Evolutionary conservation across 2,888 invertebrate species (phyloP).

Genomic region (Seira musarum): DNA sequence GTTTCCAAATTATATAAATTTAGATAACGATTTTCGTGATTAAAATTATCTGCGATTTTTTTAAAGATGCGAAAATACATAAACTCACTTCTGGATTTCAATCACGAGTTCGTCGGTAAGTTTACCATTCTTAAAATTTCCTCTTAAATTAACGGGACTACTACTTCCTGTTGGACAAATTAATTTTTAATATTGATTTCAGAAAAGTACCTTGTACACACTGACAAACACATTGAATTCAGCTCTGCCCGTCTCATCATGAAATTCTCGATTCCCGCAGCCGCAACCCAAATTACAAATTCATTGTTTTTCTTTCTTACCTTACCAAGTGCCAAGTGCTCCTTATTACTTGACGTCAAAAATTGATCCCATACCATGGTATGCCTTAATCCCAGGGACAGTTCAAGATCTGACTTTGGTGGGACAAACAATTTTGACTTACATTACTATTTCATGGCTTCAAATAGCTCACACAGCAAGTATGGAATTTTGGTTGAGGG

Average conservation of each 20-base stretch:
- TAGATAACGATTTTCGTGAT: too few relatives aligned
- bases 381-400: slow-evolving; percentile 45
- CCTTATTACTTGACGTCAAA: slow-evolving; percentile 37
- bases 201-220: slow-evolving; percentile 28
- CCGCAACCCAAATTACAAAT: slow-evolving; percentile 30
- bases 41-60: too few relatives aligned
- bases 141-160: too few relatives aligned
- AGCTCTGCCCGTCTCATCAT: slow-evolving; percentile 26
- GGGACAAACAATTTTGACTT: slow-evolving; percentile 36
- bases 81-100: slow-evolving; percentile 43
- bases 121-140: neutral
- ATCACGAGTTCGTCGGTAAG: slow-evolving; percentile 46
- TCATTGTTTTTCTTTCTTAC: slow-evolving; percentile 43
- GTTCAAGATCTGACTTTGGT: slow-evolving; percentile 42
- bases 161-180: too few relatives aligned
- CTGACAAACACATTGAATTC: slow-evolving; percentile 22
- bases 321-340: neutral
- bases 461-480: slow-evolving; percentile 41
- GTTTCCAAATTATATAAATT: too few relatives aligned
- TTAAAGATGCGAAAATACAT: slow-evolving; percentile 46
- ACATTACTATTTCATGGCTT: slow-evolving; percentile 37
- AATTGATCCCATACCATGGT: slow-evolving; percentile 45
- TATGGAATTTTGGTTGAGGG: slow-evolving; percentile 53
- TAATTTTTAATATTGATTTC: neutral
- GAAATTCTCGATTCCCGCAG: slow-evolving; percentile 43